A percentile compares a stretch with the other conserved stretches of the same genome.
These are phyloP conservation scores for Phthorimaea operculella DNA, from an alignment of 1,140 invertebrate species.

Conservation along the genomic window DNA sequence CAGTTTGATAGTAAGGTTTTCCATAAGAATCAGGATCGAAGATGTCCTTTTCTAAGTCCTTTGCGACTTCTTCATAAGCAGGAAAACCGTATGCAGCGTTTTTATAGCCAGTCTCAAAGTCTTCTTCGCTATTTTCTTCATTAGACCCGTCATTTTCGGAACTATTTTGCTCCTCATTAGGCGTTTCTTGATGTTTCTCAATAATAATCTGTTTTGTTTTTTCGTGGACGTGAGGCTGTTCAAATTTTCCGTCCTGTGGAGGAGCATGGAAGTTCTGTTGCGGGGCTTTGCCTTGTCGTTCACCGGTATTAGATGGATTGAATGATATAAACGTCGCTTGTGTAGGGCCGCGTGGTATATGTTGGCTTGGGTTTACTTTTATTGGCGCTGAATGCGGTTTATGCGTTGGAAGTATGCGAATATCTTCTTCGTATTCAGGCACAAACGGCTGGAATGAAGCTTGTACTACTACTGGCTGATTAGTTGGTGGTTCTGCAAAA, in stretches of 20 bases:
- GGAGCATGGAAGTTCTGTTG: conserved; percentile 4
- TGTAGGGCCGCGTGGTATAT: conserved; percentile 19
- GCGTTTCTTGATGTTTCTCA: conserved; percentile 50
- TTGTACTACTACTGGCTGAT: neutral
- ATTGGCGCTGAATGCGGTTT: conserved; percentile 24
- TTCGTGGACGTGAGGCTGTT: conserved; percentile 31
- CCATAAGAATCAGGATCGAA: conserved; percentile 51
- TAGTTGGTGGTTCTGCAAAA: neutral
- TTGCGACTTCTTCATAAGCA: conserved; percentile 32
- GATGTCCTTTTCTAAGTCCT: conserved; percentile 45
- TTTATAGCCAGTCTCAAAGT: conserved; percentile 61
- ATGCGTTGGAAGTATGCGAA: conserved; percentile 28
- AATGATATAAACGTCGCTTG: conserved; percentile 9
- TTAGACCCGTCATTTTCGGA: conserved; percentile 43
- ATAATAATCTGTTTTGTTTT: conserved; percentile 42
- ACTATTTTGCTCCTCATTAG: conserved; percentile 32
- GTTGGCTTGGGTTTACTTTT: conserved; percentile 34
- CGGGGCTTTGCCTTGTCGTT: conserved; percentile 15
- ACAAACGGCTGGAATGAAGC: conserved; percentile 22
- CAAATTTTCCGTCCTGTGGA: conserved; percentile 14
- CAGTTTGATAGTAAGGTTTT: conserved; percentile 26
- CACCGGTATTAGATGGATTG: conserved; percentile 8
- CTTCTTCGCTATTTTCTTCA: conserved; percentile 56
- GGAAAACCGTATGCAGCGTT: conserved; percentile 56
- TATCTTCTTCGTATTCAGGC: conserved; percentile 44